Percentiles rank a stretch among this genome's conserved stretches.
Evolutionary conservation across 2,888 invertebrate genomes (phyloP).

Genomic region (Drosophila crucigera): DNA sequence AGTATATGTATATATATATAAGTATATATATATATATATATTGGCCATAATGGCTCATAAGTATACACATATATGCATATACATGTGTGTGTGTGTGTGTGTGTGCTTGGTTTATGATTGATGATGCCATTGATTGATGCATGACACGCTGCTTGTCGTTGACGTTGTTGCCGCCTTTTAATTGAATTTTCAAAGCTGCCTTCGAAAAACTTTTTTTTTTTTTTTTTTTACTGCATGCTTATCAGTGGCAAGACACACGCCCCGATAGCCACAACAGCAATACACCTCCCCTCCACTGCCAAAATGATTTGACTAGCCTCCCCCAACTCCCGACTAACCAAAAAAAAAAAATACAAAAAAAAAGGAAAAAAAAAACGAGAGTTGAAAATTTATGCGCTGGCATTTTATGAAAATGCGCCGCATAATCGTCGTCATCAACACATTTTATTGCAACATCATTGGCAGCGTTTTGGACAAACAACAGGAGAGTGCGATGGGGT

Average conservation of each 20-base stretch:
- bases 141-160: conserved; percentile 67
- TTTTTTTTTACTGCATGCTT: conserved; percentile 62
- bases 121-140: conserved; percentile 78
- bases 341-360: neutral
- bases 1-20: neutral
- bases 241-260: conserved; percentile 60
- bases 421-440: conserved; percentile 72
- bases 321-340: neutral
- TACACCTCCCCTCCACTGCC: too few species aligned
- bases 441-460: conserved; percentile 80
- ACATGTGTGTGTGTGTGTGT: conserved; percentile 4
- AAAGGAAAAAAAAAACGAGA: conserved; percentile 1
- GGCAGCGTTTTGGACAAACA: conserved; percentile 33
- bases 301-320: conserved; percentile 1
- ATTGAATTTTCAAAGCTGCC: conserved; percentile 73
- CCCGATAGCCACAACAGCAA: conserved; percentile 10
- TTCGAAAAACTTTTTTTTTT: conserved; percentile 48
- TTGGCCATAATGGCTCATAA: conserved; percentile 11
- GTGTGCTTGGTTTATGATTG: conserved; percentile 68
- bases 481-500: neutral
- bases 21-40: neutral
- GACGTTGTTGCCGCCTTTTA: conserved; percentile 68
- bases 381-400: conserved; percentile 64
- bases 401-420: conserved; percentile 60
- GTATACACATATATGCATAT: conserved; percentile 2